A percentile compares a stretch with the other conserved stretches of the same genome.
phyloP scores from a whole-genome alignment of 2,797 vertebrate species.

The Spondyliosoma cantharus region DNA sequence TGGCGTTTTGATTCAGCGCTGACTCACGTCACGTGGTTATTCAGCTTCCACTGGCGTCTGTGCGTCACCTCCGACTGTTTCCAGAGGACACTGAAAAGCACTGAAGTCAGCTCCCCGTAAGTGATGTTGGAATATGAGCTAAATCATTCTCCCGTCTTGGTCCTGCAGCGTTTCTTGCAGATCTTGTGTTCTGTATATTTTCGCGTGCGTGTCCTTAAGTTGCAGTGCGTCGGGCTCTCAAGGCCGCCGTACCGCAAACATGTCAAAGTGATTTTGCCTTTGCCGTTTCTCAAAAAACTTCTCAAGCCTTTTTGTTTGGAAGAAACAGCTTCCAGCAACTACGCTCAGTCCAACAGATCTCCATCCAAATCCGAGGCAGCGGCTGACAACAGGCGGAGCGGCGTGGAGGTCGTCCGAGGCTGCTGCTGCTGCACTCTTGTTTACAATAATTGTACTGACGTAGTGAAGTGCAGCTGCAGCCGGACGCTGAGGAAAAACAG shows the following conservation, averaged over 20 bases:
- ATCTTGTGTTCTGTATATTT: not conserved
- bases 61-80: no score
- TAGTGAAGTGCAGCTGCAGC: constrained; percentile 22
- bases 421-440: constrained; percentile 6
- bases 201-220: not conserved
- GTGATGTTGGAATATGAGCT: no score
- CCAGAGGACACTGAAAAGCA: no score
- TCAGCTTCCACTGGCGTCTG: no score
- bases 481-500: not conserved
- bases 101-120: not conserved
- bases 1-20: no score
- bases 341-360: constrained; percentile 22
- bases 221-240: not conserved
- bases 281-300: not conserved
- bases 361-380: constrained; percentile 8
- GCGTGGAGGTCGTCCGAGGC: constrained; percentile 24
- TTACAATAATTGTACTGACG: constrained; percentile 39
- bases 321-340: not conserved
- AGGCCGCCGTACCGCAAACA: not conserved
- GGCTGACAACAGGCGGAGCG: constrained; percentile 14
- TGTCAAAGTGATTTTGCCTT: constrained; percentile 2
- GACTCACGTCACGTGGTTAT: no score
- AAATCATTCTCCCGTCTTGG: no score
- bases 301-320: constrained; percentile 9
- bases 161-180: not conserved